Evolutionary conservation across 23 tunicate species (phyloP).

Genomic region (Trididemnum nubilum): DNA sequence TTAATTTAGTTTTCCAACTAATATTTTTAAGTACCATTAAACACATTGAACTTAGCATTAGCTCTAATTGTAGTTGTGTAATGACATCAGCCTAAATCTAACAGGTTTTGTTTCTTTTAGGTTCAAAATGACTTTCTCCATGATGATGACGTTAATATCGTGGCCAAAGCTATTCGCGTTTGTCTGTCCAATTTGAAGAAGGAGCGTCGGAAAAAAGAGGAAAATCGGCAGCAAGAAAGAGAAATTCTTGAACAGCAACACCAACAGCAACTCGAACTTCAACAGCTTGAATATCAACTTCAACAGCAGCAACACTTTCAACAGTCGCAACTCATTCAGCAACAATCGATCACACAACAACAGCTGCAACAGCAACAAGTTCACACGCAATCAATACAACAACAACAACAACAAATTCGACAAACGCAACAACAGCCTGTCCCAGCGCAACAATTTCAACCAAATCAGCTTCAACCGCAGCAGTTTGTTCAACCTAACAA

Average conservation of each 20-base stretch:
- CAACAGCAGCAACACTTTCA: slow-evolving; percentile 37
- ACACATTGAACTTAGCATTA: too few species aligned
- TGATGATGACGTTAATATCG: slow-evolving; percentile 82
- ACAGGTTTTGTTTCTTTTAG: slow-evolving; percentile 34
- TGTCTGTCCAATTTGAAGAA: slow-evolving; percentile 65
- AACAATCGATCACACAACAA: slow-evolving; percentile 28
- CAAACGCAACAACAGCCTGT: not conserved
- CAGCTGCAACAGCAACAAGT: slow-evolving; percentile 18
- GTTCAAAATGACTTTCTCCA: slow-evolving; percentile 89
- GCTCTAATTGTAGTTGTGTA: too few species aligned
- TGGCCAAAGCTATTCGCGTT: slow-evolving; percentile 80
- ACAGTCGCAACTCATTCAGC: slow-evolving; percentile 8
- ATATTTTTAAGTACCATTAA: too few species aligned
- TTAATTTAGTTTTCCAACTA: too few species aligned
- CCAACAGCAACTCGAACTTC: slow-evolving; percentile 25
- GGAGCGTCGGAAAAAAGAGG: slow-evolving; percentile 55
- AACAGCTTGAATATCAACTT: not conserved
- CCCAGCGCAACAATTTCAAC: slow-evolving; percentile 38
- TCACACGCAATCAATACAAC: not conserved
- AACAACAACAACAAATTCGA: slow-evolving; percentile 33
- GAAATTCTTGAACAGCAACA: slow-evolving; percentile 32
- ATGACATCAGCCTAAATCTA: not conserved
- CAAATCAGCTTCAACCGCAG: slow-evolving; percentile 24
- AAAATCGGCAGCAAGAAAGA: slow-evolving; percentile 47
- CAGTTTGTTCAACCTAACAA: slow-evolving; percentile 14